These are phyloP conservation scores for Pogonophryne albipinna DNA, from an alignment of 2,797 vertebrate genomes.

Conservation along the genomic window DNA sequence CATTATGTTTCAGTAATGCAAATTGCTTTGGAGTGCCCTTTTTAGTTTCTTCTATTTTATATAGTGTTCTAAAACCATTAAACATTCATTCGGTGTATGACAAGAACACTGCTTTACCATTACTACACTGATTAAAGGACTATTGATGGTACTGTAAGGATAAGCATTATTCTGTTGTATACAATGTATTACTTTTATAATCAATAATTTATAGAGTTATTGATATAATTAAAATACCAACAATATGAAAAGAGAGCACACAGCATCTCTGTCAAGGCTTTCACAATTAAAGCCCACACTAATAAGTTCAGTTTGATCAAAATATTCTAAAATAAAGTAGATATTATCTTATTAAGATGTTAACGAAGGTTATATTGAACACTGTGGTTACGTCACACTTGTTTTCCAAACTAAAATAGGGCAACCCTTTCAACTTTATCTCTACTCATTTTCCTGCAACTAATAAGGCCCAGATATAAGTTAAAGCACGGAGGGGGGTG, in stretches of 20 bases:
- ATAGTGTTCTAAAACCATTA: neutral
- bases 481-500: slow-evolving; percentile 14
- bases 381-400: slow-evolving; percentile 19
- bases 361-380: slow-evolving; percentile 7
- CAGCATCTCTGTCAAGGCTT: neutral
- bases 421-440: slow-evolving; percentile 50
- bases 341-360: slow-evolving; percentile 16
- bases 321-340: neutral
- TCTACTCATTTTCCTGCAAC: slow-evolving; percentile 62
- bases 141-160: neutral
- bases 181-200: neutral
- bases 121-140: neutral
- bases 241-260: neutral
- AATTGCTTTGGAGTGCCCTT: too few species aligned
- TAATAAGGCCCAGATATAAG: slow-evolving; percentile 69
- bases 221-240: neutral
- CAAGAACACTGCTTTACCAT: neutral
- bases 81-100: neutral
- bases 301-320: neutral
- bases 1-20: too few species aligned
- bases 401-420: slow-evolving; percentile 66
- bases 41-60: neutral
- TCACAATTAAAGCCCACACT: neutral
- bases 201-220: neutral
- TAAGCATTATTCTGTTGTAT: neutral